Conservation (phyloP, 2,888 invertebrate genomes). For the Ophion slaviceki region DNA sequence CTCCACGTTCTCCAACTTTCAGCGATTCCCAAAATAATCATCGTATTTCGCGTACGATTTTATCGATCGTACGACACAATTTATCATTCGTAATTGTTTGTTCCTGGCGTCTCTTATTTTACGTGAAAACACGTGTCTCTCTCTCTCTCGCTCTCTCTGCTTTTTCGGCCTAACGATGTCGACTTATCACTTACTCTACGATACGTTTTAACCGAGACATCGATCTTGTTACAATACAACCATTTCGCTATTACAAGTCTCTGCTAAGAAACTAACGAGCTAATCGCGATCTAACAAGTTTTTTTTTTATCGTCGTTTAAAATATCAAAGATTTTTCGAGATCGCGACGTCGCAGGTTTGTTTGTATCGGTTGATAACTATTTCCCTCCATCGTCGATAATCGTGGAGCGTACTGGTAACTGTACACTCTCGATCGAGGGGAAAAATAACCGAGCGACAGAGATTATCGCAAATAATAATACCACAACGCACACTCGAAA, state of each 20-base stretch:
- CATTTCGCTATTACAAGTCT: constrained; percentile 58
- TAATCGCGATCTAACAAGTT: constrained; percentile 37
- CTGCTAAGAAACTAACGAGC: constrained; percentile 15
- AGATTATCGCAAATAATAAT: background rate
- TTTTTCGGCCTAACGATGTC: constrained; percentile 34
- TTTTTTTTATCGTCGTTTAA: background rate
- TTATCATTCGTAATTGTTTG: constrained; percentile 17
- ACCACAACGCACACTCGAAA: constrained; percentile 22
- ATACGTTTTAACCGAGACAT: constrained; percentile 49
- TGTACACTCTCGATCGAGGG: constrained; percentile 27
- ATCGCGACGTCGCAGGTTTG: constrained; percentile 15
- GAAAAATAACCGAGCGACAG: constrained; percentile 9
- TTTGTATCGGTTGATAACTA: background rate
- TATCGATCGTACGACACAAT: constrained; percentile 39
- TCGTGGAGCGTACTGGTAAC: constrained; percentile 2
- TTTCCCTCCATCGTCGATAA: constrained; percentile 41
- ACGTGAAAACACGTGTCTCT: background rate
- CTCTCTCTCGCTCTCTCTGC: background rate
- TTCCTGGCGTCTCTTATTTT: background rate
- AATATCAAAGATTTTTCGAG: background rate
- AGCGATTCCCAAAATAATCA: constrained; percentile 26
- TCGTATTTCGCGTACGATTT: constrained; percentile 1
- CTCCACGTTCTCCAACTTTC: constrained; percentile 31
- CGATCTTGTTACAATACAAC: constrained; percentile 57
- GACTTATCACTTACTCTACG: constrained; percentile 48